phyloP scores from a whole-genome alignment of 1,140 invertebrate genomes.

The Aleiodes sp. region DNA sequence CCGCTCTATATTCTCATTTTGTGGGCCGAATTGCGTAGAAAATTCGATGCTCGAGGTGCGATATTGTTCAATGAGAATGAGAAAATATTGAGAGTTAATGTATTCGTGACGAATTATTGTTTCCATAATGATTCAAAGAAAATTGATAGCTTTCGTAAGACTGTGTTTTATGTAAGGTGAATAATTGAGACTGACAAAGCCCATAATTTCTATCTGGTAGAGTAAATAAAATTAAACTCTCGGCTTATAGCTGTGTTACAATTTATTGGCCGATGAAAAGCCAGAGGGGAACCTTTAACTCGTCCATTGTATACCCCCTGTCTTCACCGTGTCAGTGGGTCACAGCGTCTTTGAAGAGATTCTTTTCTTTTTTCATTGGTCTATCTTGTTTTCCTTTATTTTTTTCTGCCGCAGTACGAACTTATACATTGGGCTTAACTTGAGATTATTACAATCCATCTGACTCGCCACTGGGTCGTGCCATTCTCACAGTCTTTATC shows the following conservation, averaged over 20 bases:
- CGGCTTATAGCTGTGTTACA: not conserved
- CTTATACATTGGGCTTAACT: slow-evolving; percentile 1
- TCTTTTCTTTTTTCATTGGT: not conserved
- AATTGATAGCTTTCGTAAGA: not conserved
- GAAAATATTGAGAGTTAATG: too few relatives aligned
- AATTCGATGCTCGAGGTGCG: not conserved
- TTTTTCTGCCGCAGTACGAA: too few relatives aligned
- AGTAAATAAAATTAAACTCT: slow-evolving; percentile 2
- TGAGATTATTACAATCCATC: slow-evolving; percentile 13
- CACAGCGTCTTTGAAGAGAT: slow-evolving; percentile 9
- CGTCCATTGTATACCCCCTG: not conserved
- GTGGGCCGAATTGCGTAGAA: slow-evolving; percentile 47
- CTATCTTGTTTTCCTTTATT: too few relatives aligned
- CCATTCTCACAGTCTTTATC: slow-evolving; percentile 37
- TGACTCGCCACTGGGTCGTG: slow-evolving; percentile 32
- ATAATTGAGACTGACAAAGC: too few relatives aligned
- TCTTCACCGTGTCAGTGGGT: slow-evolving; percentile 28
- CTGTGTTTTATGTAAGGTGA: too few relatives aligned
- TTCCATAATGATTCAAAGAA: not conserved
- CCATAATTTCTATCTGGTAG: not conserved
- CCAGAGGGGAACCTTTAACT: not conserved
- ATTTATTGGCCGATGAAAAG: not conserved
- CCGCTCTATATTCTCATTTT: slow-evolving; percentile 60
- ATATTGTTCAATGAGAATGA: not conserved
- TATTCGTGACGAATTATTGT: not conserved